Percentiles rank a stretch among this genome's conserved stretches.
Conservation (phyloP, 2,888 invertebrate species). For the Pelosia muscerda region DNA sequence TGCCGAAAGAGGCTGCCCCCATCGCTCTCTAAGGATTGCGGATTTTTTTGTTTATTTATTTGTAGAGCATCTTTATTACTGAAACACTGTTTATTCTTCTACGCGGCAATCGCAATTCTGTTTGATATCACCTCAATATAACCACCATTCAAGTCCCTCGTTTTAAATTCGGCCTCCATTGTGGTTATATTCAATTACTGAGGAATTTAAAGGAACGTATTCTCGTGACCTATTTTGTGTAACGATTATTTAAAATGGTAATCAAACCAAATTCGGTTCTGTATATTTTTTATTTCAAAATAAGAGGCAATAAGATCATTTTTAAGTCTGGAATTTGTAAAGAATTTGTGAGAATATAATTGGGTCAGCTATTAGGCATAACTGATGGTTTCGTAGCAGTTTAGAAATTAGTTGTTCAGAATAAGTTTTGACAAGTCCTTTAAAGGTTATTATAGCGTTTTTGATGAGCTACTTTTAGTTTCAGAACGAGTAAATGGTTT, state of each 20-base stretch:
- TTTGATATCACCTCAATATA: slow-evolving; percentile 49
- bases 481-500: background rate
- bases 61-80: slow-evolving; percentile 63
- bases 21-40: slow-evolving; percentile 46
- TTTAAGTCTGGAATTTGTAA: slow-evolving; percentile 7
- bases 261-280: slow-evolving; percentile 41
- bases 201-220: slow-evolving; percentile 43
- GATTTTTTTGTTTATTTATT: slow-evolving; percentile 67
- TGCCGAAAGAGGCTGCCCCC: slow-evolving; percentile 59
- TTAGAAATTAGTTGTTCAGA: background rate
- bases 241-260: slow-evolving; percentile 43
- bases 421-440: background rate
- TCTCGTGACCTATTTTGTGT: slow-evolving; percentile 41
- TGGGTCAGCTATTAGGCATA: slow-evolving; percentile 16
- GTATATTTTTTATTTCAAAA: slow-evolving; percentile 26
- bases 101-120: slow-evolving; percentile 50
- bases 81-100: slow-evolving; percentile 49
- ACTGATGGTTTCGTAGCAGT: background rate
- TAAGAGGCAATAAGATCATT: slow-evolving; percentile 25
- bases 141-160: slow-evolving; percentile 35
- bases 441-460: background rate
- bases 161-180: slow-evolving; percentile 40
- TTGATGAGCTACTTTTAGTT: background rate
- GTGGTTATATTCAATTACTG: slow-evolving; percentile 52
- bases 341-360: slow-evolving; percentile 18